Percentiles rank a stretch among this genome's conserved stretches.
Conservation (phyloP, 2,113 vertebrate genomes). For the Empidonax alnorum region DNA sequence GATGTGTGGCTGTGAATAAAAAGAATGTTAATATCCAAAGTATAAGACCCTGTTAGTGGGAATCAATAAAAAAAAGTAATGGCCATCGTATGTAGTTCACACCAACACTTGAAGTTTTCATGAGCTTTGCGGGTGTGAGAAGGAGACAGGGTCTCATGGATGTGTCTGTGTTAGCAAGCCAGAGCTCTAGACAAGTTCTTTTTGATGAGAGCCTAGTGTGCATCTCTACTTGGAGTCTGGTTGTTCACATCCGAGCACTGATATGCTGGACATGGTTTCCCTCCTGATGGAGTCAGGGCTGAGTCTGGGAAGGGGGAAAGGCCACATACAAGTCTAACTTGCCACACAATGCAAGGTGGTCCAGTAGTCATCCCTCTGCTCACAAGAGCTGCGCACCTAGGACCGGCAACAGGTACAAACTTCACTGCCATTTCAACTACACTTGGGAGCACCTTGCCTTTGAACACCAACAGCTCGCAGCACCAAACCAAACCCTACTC, state of each 20-base stretch:
- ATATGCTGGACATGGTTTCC: not conserved
- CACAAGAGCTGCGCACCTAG: rapidly evolving
- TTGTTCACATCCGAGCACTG: not conserved
- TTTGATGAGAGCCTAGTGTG: not conserved
- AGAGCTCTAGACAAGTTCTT: not conserved
- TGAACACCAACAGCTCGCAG: not conserved
- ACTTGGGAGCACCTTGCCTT: not conserved
- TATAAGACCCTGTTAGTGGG: not conserved
- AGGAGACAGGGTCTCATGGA: not conserved
- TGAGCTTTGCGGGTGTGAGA: not conserved
- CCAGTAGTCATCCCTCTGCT: not conserved
- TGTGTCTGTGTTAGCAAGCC: not conserved
- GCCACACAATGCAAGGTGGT: rapidly evolving
- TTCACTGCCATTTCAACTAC: not conserved
- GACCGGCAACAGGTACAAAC: not conserved
- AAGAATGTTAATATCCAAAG: not conserved
- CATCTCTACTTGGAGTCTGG: no score
- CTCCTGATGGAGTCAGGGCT: not conserved
- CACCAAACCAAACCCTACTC: not conserved
- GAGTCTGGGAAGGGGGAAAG: not conserved
- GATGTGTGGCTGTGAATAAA: not conserved
- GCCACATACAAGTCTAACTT: not conserved
- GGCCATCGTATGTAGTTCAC: rapidly evolving
- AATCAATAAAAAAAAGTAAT: not conserved
- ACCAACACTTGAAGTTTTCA: not conserved